Conservation (phyloP, 64 coral and sea anemone species). For the Anthopleura sola region DNA sequence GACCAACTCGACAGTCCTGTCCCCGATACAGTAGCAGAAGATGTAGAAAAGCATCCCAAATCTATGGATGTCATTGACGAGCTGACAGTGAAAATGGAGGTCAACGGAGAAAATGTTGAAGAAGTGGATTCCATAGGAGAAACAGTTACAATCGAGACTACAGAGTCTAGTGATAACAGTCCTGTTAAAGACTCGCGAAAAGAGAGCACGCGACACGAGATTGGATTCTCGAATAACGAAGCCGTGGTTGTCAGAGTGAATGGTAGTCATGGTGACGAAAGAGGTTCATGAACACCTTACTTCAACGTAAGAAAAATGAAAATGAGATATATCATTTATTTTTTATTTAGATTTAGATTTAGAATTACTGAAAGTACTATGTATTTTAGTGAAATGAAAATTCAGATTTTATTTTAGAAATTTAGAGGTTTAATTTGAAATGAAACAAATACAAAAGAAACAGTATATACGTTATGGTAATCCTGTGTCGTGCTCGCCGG, state of each 20-base stretch:
- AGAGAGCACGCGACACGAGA: background rate
- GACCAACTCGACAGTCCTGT: background rate
- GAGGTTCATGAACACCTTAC: conserved; percentile 13
- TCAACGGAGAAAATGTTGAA: conserved; percentile 4
- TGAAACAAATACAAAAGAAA: background rate
- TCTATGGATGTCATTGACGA: background rate
- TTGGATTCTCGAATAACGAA: background rate
- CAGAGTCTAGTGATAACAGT: background rate
- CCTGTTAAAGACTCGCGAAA: background rate
- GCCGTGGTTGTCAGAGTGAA: background rate
- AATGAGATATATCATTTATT: background rate
- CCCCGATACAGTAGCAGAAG: background rate
- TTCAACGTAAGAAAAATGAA: conserved; percentile 4
- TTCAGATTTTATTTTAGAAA: background rate
- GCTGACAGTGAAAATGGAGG: background rate
- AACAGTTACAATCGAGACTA: conserved; percentile 20
- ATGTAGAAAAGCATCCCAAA: background rate
- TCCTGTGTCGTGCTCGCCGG: background rate
- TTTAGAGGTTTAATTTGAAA: background rate
- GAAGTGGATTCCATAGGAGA: conserved; percentile 18
- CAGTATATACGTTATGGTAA: background rate
- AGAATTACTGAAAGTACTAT: background rate
- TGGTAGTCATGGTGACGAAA: conserved; percentile 15
- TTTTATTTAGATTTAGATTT: background rate
- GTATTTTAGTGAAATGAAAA: background rate